Evolutionary conservation across 2,888 invertebrate genomes (phyloP).

Genomic region (Aphidoletes aphidimyza): DNA sequence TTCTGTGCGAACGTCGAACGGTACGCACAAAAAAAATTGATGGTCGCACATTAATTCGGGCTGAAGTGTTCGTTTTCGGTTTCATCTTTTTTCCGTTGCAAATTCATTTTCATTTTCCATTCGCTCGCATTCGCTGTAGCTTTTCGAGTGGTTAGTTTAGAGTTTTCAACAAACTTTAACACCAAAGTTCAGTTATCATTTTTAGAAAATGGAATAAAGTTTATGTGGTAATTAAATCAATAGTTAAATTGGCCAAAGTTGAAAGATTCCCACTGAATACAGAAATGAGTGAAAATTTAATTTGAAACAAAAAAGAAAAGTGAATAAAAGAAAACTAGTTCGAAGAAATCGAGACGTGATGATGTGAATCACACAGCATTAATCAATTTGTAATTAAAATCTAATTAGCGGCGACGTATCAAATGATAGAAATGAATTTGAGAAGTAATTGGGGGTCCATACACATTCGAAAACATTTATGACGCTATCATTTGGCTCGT

Average conservation of each 20-base stretch:
- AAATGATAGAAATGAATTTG: not conserved
- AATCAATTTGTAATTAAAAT: conserved; percentile 27
- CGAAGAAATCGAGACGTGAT: not conserved
- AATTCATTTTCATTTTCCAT: not conserved
- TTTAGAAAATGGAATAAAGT: not conserved
- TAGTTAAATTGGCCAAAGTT: not conserved
- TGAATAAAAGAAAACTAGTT: not conserved
- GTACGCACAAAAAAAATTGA: conserved; percentile 39
- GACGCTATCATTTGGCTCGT: not conserved
- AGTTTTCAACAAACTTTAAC: not conserved
- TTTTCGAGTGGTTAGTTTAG: not conserved
- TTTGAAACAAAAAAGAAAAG: not conserved
- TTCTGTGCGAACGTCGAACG: conserved; percentile 45
- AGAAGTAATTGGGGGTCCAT: not conserved
- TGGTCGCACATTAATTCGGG: not conserved
- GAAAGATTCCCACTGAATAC: not conserved
- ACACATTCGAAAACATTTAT: not conserved
- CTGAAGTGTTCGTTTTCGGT: conserved; percentile 8
- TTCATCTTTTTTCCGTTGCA: not conserved
- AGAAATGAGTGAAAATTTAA: not conserved
- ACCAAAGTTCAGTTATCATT: too few species aligned
- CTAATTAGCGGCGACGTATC: not conserved
- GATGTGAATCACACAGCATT: not conserved
- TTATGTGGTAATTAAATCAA: not conserved
- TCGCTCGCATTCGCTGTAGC: not conserved